These are phyloP conservation scores for Chromobotia macracanthus DNA, from an alignment of 2,797 vertebrate species.

Conservation along the genomic window DNA sequence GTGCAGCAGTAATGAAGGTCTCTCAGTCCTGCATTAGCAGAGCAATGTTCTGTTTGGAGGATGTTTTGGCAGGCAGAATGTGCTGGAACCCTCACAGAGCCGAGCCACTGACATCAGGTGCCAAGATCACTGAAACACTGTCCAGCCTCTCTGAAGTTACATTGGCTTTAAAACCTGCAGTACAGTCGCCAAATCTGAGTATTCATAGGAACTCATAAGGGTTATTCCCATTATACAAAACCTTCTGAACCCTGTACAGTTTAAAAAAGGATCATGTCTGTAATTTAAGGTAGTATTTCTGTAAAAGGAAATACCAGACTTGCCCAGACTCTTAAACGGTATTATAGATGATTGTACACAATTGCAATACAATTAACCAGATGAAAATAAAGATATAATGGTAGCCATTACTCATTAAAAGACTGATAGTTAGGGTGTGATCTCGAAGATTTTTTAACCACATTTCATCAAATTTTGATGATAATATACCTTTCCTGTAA, in stretches of 20 bases:
- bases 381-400: too few species aligned
- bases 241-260: background rate
- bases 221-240: background rate
- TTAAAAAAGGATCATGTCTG: background rate
- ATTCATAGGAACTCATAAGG: constrained; percentile 2
- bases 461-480: too few species aligned
- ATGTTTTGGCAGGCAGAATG: constrained; percentile 13
- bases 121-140: constrained; percentile 5
- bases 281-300: background rate
- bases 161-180: background rate
- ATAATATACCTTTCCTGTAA: too few species aligned
- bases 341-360: background rate
- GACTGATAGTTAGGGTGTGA: background rate
- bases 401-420: too few species aligned
- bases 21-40: constrained; percentile 5
- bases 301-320: background rate
- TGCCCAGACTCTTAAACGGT: background rate
- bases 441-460: background rate
- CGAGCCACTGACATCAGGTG: background rate
- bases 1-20: background rate
- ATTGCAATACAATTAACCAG: too few species aligned
- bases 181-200: constrained; percentile 16
- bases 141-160: constrained; percentile 29
- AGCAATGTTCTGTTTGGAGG: background rate
- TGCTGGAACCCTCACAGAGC: constrained; percentile 23